Conservation (phyloP, 92 coral and sea anemone species). For the Epizoanthus ramosus region DNA sequence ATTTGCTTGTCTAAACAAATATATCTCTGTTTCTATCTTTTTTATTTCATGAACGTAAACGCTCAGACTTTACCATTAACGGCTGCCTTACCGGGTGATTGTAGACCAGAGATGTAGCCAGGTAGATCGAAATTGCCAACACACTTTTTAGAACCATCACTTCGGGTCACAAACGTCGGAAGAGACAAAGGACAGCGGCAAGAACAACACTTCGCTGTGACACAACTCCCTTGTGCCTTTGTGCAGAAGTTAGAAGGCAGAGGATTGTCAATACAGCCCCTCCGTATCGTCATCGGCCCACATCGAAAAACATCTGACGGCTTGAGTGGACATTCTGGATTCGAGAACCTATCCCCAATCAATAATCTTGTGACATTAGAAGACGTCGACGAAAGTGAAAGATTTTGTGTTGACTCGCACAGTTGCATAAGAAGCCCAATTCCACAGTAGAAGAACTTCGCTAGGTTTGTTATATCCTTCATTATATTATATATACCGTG, state of each 20-base stretch:
- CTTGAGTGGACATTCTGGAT: constrained; percentile 36
- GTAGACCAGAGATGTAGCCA: neutral
- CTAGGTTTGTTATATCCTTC: neutral
- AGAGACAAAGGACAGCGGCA: constrained; percentile 14
- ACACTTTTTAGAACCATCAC: constrained; percentile 25
- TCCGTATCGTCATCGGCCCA: neutral
- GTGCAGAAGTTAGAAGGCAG: constrained; percentile 20
- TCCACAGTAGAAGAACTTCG: neutral
- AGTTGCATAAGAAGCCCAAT: neutral
- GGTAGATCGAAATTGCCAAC: constrained; percentile 12
- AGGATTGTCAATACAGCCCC: constrained; percentile 16
- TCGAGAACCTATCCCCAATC: constrained; percentile 25
- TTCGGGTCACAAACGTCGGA: constrained; percentile 31
- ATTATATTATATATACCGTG: neutral
- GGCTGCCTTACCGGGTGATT: constrained; percentile 10
- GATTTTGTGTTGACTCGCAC: constrained; percentile 11
- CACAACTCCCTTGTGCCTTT: constrained; percentile 18
- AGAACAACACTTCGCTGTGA: neutral
- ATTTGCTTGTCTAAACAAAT: neutral
- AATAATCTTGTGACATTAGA: constrained; percentile 38
- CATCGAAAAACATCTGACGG: neutral
- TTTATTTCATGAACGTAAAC: neutral
- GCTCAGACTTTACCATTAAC: neutral
- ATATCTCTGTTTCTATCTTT: neutral
- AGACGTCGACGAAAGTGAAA: constrained; percentile 19